Percentiles rank a stretch among this genome's conserved stretches.
phyloP scores from a whole-genome alignment of 1,140 invertebrate genomes.

The Cecropterus lyciades region DNA sequence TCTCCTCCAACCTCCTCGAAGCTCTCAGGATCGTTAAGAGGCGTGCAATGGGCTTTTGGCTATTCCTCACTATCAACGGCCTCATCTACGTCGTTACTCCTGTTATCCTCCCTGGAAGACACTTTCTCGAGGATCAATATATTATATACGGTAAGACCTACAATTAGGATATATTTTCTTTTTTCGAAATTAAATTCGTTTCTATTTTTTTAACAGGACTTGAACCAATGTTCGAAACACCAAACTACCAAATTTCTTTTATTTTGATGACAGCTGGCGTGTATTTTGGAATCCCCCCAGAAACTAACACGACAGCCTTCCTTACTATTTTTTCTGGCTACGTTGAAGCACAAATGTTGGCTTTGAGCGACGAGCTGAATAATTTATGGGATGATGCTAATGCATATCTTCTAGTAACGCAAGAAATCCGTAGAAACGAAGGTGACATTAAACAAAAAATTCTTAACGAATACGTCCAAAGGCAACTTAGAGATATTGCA shows the following conservation, averaged over 20 bases:
- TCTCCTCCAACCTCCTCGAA: slow-evolving; percentile 42
- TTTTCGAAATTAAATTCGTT: neutral
- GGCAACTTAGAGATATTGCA: slow-evolving; percentile 42
- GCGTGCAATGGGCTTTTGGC: slow-evolving; percentile 55
- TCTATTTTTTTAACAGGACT: slow-evolving; percentile 6
- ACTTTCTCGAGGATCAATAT: slow-evolving; percentile 52
- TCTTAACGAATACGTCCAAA: slow-evolving; percentile 40
- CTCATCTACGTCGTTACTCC: slow-evolving; percentile 47
- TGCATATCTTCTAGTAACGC: slow-evolving; percentile 25
- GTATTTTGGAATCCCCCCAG: slow-evolving; percentile 29
- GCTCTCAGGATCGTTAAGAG: slow-evolving; percentile 52
- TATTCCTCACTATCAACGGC: slow-evolving; percentile 45
- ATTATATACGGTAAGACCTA: slow-evolving; percentile 51
- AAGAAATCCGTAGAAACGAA: neutral
- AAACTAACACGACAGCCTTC: slow-evolving; percentile 41
- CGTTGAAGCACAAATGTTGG: slow-evolving; percentile 54
- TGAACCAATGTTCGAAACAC: slow-evolving; percentile 45
- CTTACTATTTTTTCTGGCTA: slow-evolving; percentile 57
- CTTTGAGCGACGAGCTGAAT: slow-evolving; percentile 51
- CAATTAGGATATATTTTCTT: neutral
- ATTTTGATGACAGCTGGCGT: slow-evolving; percentile 34
- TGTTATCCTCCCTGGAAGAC: slow-evolving; percentile 47
- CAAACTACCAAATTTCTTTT: slow-evolving; percentile 57
- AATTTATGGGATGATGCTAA: slow-evolving; percentile 54
- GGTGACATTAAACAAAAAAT: slow-evolving; percentile 22